Evolutionary conservation across 1,140 invertebrate species (phyloP).

Genomic region (Pomacea maculata): DNA sequence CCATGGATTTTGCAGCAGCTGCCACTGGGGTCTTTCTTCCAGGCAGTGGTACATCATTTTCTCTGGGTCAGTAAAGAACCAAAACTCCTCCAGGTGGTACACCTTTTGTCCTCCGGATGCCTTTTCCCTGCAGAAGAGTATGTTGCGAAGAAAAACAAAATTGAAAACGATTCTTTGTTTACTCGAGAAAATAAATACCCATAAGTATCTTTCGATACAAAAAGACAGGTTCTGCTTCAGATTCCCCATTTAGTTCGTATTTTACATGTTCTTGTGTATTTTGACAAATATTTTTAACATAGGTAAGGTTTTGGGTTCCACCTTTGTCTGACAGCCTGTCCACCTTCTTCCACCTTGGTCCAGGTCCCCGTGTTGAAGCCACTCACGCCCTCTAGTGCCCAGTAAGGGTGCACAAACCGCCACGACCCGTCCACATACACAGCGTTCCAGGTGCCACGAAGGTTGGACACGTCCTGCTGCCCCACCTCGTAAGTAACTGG

Average conservation of each 20-base stretch:
- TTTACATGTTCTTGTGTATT: too few species aligned
- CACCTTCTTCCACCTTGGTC: slow-evolving; percentile 25
- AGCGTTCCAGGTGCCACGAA: slow-evolving; percentile 42
- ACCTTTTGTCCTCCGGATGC: slow-evolving; percentile 22
- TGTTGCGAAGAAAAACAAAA: too few species aligned
- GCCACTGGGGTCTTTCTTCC: slow-evolving; percentile 43
- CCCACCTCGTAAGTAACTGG: slow-evolving; percentile 96
- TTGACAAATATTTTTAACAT: too few species aligned
- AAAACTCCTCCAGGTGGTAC: slow-evolving; percentile 44
- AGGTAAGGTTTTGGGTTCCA: neutral
- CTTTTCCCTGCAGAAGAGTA: neutral
- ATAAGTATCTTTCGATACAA: slow-evolving; percentile 6
- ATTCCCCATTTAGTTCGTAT: too few species aligned
- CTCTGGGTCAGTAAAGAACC: slow-evolving; percentile 50
- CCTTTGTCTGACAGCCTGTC: slow-evolving; percentile 20
- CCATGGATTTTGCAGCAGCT: slow-evolving; percentile 42
- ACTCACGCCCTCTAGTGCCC: slow-evolving; percentile 36
- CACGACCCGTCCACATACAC: slow-evolving; percentile 47
- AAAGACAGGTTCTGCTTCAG: neutral
- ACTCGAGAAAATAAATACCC: neutral
- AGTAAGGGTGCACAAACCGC: slow-evolving; percentile 46
- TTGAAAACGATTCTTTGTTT: neutral
- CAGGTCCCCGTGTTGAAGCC: slow-evolving; percentile 33
- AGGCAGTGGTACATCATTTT: slow-evolving; percentile 43
- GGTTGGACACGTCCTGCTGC: slow-evolving; percentile 90